phyloP scores from a whole-genome alignment of 2,888 invertebrate genomes.

The Cancer borealis region DNA sequence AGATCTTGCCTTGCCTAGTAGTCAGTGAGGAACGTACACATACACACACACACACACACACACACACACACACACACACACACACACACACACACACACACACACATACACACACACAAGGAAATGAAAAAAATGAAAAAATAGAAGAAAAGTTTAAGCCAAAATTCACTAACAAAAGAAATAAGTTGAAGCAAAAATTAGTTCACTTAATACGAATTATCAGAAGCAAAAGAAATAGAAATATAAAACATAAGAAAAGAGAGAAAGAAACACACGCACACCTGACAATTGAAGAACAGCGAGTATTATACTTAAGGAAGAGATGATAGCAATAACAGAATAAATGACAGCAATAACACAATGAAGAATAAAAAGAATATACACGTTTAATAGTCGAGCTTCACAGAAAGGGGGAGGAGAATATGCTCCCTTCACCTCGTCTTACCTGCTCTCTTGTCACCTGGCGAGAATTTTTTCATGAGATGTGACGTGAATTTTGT shows the following conservation, averaged over 20 bases:
- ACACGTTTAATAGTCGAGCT: neutral
- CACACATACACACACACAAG: neutral
- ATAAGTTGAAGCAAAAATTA: neutral
- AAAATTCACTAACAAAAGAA: neutral
- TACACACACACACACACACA: neutral
- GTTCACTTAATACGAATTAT: neutral
- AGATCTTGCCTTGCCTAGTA: neutral
- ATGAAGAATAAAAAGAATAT: neutral
- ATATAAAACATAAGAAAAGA: neutral
- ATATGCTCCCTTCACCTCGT: neutral
- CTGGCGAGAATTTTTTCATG: neutral
- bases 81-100: neutral
- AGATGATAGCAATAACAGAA: neutral
- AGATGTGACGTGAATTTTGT: neutral
- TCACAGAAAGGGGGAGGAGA: neutral
- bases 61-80: neutral
- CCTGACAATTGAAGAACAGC: neutral
- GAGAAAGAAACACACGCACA: neutral
- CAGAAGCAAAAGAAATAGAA: neutral
- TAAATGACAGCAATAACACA: neutral
- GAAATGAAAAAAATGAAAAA: neutral
- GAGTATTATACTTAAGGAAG: neutral
- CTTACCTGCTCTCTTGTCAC: neutral
- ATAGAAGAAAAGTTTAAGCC: neutral
- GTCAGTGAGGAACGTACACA: neutral